Base-by-base conservation (phyloP, 2,888 invertebrate genomes). In the Sphaerolaimus hirsutus region DNA sequence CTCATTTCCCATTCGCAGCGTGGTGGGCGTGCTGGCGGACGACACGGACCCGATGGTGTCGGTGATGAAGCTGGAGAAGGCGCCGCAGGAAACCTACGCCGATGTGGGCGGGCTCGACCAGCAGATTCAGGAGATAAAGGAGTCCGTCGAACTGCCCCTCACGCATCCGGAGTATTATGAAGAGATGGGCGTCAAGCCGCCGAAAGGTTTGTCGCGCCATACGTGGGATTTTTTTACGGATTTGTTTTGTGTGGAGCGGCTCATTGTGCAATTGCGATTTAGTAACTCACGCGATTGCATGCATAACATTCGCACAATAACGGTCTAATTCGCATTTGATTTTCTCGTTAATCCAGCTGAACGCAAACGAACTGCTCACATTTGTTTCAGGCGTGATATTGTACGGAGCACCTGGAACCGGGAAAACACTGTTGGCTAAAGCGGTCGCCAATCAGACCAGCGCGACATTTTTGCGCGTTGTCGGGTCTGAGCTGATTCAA, bases 21-120 rank as follows among this genome's bases (percentile, higher is more conserved):
- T 97, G n/a, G 91, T 97, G 27, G 93, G 97, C 46, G 89, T 93
- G 0, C 68, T 93, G n/a, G 80, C 86, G 24, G 97, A 97, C 68
- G 93, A 97, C 63, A 93, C 91, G 14, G 97, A 99, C 68, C 97
- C 97, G 3, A 97, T 97, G 93, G 97, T 99, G 2, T 93, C 91
- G 14, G 97, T 99, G 1, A 99, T 97, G 97, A 99, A 97, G 66
- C 69, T 97, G 41, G 97, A 99, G 64, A 99, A 99, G 63, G 97
- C 97, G 10, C 97, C 97, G 1, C 91, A 57, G 51, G 97, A 97
- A 69, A 97, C 93, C 0, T 97, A 97, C 64, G 93, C 93, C 17
- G 97, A 61, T 43, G 59, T 61, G n/a, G 60, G 60, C 44, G 60
- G 60, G 5, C 53, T 60, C 35, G 60, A 60, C 89, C 68, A 93